Conservation (phyloP, 1,140 invertebrate genomes). For the Pectinophora gossypiella region DNA sequence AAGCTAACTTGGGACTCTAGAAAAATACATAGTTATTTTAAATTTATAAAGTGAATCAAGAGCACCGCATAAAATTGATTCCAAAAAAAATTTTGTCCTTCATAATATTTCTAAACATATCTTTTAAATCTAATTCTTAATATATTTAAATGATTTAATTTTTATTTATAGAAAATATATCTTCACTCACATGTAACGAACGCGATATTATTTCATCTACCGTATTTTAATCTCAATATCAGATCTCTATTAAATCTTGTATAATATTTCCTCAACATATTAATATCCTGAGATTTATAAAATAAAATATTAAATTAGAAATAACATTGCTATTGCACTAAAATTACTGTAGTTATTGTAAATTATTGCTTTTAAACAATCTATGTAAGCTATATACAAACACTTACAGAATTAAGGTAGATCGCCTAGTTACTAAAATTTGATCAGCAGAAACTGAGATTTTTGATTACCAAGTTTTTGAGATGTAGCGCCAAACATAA, state of each 20-base stretch:
- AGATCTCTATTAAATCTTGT: slow-evolving; percentile 58
- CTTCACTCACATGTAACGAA: neutral
- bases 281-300: slow-evolving; percentile 38
- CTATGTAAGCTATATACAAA: slow-evolving; percentile 49
- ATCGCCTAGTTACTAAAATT: slow-evolving; percentile 20
- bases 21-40: neutral
- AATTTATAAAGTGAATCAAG: too few relatives aligned
- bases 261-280: slow-evolving; percentile 32
- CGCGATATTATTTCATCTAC: neutral
- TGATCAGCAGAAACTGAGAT: neutral
- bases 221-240: slow-evolving; percentile 60
- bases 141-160: too few relatives aligned
- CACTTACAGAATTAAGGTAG: slow-evolving; percentile 32
- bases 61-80: neutral
- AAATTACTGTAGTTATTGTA: slow-evolving; percentile 36
- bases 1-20: too few relatives aligned
- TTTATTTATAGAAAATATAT: neutral
- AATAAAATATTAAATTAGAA: slow-evolving; percentile 62
- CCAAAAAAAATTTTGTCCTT: neutral
- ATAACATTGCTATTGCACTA: slow-evolving; percentile 72
- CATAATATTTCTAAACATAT: too few relatives aligned
- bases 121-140: neutral
- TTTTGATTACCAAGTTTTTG: too few relatives aligned
- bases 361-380: slow-evolving; percentile 52
- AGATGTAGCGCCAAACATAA: neutral